Percentiles rank a stretch among this genome's conserved stretches.
phyloP scores from a whole-genome alignment of 1,140 invertebrate species.

The Magallana gigas region DNA sequence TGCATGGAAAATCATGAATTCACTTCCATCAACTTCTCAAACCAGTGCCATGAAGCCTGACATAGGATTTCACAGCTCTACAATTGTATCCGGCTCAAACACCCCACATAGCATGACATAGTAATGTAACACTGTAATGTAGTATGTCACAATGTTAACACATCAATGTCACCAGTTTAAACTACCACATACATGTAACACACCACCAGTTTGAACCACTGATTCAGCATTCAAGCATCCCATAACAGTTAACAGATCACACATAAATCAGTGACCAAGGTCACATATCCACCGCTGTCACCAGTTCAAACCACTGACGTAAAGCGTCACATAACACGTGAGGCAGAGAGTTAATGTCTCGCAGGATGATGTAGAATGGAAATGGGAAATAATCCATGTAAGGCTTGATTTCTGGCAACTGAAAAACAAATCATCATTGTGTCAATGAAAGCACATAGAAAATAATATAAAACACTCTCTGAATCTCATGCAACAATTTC shows the following conservation, averaged over 20 bases:
- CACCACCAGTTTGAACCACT: constrained; percentile 97
- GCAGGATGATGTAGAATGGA: constrained; percentile 97
- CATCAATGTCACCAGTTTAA: no score
- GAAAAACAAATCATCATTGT: constrained; percentile 69
- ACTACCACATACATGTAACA: no score
- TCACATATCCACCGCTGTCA: constrained; percentile 80
- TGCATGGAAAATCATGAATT: no score
- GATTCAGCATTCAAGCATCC: constrained; percentile 90
- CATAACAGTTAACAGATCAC: constrained; percentile 84
- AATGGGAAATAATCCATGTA: constrained; percentile 99
- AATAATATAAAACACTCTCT: not conserved
- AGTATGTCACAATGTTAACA: no score
- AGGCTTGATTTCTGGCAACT: constrained; percentile 84
- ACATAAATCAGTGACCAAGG: no score
- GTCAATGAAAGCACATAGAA: not conserved
- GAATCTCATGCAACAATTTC: not conserved
- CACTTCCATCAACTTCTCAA: no score
- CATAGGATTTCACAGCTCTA: no score
- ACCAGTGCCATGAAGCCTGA: no score
- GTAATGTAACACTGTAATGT: no score
- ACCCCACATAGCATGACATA: no score
- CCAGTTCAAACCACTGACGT: constrained; percentile 98
- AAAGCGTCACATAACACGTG: constrained; percentile 95
- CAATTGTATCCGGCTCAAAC: no score
- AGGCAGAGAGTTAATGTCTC: constrained; percentile 92